Evolutionary conservation across 23 tunicate species (phyloP), one percentile per base, ranked within the genome.

Genomic region (Diplosoma virens): DNA sequence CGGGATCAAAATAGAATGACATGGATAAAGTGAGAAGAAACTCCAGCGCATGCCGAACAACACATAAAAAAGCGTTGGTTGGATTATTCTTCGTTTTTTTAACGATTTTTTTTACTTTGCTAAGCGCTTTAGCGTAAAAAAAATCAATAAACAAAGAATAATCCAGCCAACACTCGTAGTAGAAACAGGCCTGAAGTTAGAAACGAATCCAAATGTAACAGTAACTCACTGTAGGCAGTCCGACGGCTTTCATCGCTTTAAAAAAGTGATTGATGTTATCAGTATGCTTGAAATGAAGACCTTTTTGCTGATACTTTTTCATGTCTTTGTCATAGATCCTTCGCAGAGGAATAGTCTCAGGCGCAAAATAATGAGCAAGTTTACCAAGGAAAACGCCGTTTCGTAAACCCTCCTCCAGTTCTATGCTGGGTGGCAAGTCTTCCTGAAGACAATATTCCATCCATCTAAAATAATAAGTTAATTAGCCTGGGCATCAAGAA

Each of bases 281-380:
- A 20, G 99, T 95, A 73, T 95, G 99, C 53, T 86, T 85, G 78
- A 95, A 95, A 55, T 95, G 93, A 30, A 89, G 88, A 1, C 99
- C 99, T 59, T 71, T 84, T 59, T 84, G 87, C 48, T 95, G 78
- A 76, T 81, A 95, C 54, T 82, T 89, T 35, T 85, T 80, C 78
- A 84, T 76, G 55, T 95, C 96, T 73, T 95, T 92, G 87, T 95
- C 99, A 29, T 84, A 95, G 24, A 95, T 88, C 53, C 77, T 85
- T 21, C 93, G 48, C 7, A 80, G 47, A 5, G 97, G 97, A 18
- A 92, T 78, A 1, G 77, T 80, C 28, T 80, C 84, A 0, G 96
- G 79, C 32, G 87, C 82, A 52, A 95, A 84, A 32, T 63, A 89
- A 61, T 95, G 95, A 2, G 88, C 99, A 36, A 95, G 82, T 61